A percentile compares a stretch with the other conserved stretches of the same genome.
Conservation (phyloP, 2,113 vertebrate species). For the Gallinago media region DNA sequence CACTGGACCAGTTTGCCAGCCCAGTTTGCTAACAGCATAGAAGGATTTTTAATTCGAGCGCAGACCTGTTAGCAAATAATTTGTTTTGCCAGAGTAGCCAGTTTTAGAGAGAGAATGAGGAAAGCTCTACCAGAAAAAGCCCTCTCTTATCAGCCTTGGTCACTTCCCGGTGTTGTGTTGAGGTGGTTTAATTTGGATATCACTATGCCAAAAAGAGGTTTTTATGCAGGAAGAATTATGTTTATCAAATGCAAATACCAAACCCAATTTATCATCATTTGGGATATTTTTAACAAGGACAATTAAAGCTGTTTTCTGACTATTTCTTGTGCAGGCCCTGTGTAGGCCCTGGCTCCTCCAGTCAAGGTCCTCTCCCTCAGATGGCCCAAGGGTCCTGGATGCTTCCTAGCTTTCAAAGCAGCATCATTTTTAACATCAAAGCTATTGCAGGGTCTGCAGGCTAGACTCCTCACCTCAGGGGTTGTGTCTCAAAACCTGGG, state of each 20-base stretch:
- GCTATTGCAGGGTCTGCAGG: background rate
- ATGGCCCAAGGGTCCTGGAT: background rate
- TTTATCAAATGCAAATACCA: background rate
- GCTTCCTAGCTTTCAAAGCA: background rate
- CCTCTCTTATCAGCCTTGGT: background rate
- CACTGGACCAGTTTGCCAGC: fast-evolving
- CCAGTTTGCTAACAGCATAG: background rate
- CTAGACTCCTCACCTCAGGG: background rate
- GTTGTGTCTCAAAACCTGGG: background rate
- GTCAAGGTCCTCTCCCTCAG: background rate
- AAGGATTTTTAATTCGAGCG: background rate
- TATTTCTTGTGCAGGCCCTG: background rate
- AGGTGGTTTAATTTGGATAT: background rate
- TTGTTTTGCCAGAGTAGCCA: background rate
- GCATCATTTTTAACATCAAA: background rate
- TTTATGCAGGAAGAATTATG: background rate
- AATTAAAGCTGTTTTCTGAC: background rate
- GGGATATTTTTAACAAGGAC: background rate
- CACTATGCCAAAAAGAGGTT: background rate
- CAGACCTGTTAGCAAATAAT: background rate
- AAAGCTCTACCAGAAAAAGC: background rate
- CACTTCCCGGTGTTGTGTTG: background rate
- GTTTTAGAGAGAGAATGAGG: background rate
- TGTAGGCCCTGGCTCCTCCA: background rate
- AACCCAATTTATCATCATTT: background rate